A percentile compares a stretch with the other conserved stretches of the same genome.
phyloP scores from a whole-genome alignment of 2,888 invertebrate genomes.

The Euplexia lucipara region DNA sequence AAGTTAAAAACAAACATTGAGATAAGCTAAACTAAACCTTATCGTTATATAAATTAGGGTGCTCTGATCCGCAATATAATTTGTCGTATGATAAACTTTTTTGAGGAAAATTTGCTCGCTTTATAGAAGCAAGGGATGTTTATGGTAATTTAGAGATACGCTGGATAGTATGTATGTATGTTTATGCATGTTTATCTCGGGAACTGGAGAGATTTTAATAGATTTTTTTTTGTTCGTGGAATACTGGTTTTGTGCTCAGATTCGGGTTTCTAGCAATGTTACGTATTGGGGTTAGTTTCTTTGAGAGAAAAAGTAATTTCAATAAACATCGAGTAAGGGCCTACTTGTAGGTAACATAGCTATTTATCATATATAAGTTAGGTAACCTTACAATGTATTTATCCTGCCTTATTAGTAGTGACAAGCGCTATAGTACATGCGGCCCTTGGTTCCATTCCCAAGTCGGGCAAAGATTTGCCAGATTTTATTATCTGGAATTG shows the following conservation, averaged over 20 bases:
- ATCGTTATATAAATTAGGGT: constrained; percentile 35
- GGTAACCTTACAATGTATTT: background rate
- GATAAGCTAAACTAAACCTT: constrained; percentile 57
- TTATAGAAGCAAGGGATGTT: constrained; percentile 48
- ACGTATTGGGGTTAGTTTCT: constrained; percentile 14
- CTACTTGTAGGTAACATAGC: background rate
- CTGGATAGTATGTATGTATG: constrained; percentile 39
- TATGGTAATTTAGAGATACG: constrained; percentile 58
- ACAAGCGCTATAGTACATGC: no score
- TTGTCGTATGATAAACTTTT: constrained; percentile 60
- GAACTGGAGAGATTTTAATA: constrained; percentile 52
- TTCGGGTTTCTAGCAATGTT: constrained; percentile 3
- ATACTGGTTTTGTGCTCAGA: constrained; percentile 7
- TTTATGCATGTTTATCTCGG: constrained; percentile 50
- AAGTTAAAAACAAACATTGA: constrained; percentile 41
- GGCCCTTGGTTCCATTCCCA: no score
- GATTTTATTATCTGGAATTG: no score
- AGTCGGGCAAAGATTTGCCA: no score
- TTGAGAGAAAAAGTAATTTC: constrained; percentile 4
- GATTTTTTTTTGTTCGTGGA: constrained; percentile 47
- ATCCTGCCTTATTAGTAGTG: no score
- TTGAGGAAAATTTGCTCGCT: constrained; percentile 56
- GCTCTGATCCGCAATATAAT: constrained; percentile 46
- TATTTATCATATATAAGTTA: no score
- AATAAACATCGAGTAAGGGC: background rate